Evolutionary conservation across 1,140 invertebrate genomes (phyloP).

Genomic region (Neotoxoptera formosana): DNA sequence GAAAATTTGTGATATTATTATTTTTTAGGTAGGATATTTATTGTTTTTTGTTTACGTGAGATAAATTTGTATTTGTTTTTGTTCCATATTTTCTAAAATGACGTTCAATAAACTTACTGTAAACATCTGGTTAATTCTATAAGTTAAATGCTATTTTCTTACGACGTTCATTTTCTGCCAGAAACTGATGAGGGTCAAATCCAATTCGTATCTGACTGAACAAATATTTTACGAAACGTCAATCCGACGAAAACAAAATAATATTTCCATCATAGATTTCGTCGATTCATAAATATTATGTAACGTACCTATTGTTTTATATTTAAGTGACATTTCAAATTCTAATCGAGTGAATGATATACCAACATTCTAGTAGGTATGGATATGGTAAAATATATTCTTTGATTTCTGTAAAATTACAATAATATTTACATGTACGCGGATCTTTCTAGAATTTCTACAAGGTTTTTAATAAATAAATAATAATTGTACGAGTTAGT

Average conservation of each 20-base stretch:
- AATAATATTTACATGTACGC: background rate
- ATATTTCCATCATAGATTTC: background rate
- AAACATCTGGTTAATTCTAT: background rate
- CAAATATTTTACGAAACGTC: background rate
- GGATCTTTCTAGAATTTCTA: background rate
- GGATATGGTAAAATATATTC: background rate
- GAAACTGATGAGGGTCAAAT: background rate
- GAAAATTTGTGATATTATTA: background rate
- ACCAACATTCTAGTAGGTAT: too few species aligned
- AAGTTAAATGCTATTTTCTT: background rate
- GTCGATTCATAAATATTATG: background rate
- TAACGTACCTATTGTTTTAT: background rate
- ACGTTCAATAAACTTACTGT: background rate
- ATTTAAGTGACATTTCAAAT: background rate
- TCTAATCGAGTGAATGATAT: background rate
- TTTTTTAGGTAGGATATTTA: too few species aligned
- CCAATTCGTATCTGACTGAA: background rate
- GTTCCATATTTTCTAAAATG: background rate
- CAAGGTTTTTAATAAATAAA: background rate
- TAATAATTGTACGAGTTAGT: background rate
- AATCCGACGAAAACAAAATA: background rate
- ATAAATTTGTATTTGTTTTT: background rate
- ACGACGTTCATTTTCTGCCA: background rate
- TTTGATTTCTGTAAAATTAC: background rate
- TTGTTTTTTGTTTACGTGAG: background rate